phyloP scores from a whole-genome alignment of 2,888 invertebrate species.

The Tachina lurida region DNA sequence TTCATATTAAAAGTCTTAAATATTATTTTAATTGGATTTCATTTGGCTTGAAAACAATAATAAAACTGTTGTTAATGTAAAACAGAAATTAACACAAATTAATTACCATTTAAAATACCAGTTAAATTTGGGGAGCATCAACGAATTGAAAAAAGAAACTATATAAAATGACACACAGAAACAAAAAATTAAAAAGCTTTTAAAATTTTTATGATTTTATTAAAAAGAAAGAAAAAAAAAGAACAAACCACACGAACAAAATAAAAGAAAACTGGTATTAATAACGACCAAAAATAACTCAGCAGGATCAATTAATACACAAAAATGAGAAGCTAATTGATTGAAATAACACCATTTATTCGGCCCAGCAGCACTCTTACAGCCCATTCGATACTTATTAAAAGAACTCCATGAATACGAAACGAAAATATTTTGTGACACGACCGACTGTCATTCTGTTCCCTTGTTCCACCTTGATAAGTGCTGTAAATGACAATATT shows the following conservation, averaged over 20 bases:
- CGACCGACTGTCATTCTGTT: not conserved
- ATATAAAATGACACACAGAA: conserved; percentile 18
- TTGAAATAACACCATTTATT: conserved; percentile 64
- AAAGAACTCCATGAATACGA: conserved; percentile 37
- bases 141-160: conserved; percentile 20
- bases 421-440: conserved; percentile 48
- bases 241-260: conserved; percentile 16
- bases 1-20: conserved; percentile 45
- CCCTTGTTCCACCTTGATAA: conserved; percentile 23
- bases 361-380: not conserved
- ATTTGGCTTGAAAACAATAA: conserved; percentile 32
- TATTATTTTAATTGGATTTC: conserved; percentile 42
- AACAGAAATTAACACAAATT: conserved; percentile 77
- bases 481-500: conserved; percentile 42
- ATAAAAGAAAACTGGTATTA: conserved; percentile 57
- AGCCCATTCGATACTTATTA: not conserved
- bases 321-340: conserved; percentile 63
- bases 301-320: conserved; percentile 59
- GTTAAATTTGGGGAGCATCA: conserved; percentile 35
- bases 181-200: conserved; percentile 66
- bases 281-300: conserved; percentile 61
- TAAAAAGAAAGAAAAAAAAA: conserved; percentile 1
- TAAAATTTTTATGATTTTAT: conserved; percentile 69
- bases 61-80: conserved; percentile 71
- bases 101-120: conserved; percentile 80